phyloP scores from a whole-genome alignment of 2,888 invertebrate genomes.

The Tipula helvola region DNA sequence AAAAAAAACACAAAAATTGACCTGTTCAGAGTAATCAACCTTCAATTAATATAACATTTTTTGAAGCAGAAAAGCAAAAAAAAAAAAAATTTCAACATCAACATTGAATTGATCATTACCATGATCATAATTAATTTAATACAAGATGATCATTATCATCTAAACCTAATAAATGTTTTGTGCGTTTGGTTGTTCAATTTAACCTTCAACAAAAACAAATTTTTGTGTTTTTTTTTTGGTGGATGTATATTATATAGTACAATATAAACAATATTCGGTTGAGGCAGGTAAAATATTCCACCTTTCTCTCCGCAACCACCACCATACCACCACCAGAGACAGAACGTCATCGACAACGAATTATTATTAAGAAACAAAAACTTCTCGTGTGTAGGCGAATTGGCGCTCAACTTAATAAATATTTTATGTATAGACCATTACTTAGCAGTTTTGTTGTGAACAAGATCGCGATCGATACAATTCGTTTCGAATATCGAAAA shows the following conservation, averaged over 20 bases:
- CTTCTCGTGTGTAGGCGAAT: neutral
- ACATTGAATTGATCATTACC: neutral
- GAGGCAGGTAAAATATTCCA: neutral
- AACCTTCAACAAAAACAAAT: neutral
- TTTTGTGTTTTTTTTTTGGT: neutral
- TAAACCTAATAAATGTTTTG: neutral
- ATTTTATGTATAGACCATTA: neutral
- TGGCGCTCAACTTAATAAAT: neutral
- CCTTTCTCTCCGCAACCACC: neutral
- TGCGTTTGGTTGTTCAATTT: neutral
- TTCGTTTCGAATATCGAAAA: neutral
- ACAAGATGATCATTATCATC: conserved; percentile 4
- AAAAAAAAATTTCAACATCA: neutral
- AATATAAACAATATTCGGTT: neutral
- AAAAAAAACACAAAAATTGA: neutral
- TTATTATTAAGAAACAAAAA: neutral
- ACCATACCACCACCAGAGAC: neutral
- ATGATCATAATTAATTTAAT: conserved; percentile 4
- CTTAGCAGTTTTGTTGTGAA: neutral
- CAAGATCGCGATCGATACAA: neutral
- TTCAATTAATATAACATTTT: neutral
- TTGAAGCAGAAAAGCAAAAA: neutral
- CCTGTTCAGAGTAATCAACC: neutral
- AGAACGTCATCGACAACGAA: neutral
- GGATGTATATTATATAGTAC: neutral